Evolutionary conservation across 2,113 vertebrate genomes (phyloP), one percentile per base, ranked within the genome.

Genomic region (Gavialis gangeticus): DNA sequence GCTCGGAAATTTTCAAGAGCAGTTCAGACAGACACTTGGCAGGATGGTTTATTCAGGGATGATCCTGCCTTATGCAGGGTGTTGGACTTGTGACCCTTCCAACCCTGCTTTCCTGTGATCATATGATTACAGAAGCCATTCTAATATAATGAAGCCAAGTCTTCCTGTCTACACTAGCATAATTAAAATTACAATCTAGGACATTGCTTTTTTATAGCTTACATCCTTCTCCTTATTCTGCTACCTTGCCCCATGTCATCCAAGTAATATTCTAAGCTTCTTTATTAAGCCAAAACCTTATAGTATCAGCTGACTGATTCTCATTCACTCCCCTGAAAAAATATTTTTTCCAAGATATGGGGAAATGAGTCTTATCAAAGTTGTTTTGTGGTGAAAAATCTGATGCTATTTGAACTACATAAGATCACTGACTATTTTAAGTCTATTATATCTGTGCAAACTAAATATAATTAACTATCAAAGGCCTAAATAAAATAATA

Each of bases 401-500:
- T 82, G 80, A 90, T 62, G 5, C 25, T 75, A 60, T 63, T 73
- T 80, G 76, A 97, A 92, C 21, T 46, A 67, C 5, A 92, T 19
- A 56, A 22, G 59, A 58, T 63, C 54, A 85, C 66, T 77, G 55
- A 63, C 89, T 83, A 56, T 56, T 87, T 34, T 95, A 92, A 75
- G 27, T n/a, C 81, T 75, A 21, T 22, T 27, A 85, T 5, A 79
- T 79, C 34, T 37, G 4, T 55, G 15, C 4, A 69, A 10, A 58
- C 30, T 54, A 28, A 59, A 6, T 85, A 56, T 94, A 92, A 85
- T 90, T 73, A 77, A 13, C 6, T 63, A 58, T 66, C 77, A 94
- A 94, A 88, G 64, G 9, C 84, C 85, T 93, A 77, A 77, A 59
- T 78, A 94, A 91, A 90, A 58, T 79, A 85, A 25, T 59, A 30